Evolutionary conservation across 2,888 invertebrate genomes (phyloP).

Genomic region (Drosophila algonquin): DNA sequence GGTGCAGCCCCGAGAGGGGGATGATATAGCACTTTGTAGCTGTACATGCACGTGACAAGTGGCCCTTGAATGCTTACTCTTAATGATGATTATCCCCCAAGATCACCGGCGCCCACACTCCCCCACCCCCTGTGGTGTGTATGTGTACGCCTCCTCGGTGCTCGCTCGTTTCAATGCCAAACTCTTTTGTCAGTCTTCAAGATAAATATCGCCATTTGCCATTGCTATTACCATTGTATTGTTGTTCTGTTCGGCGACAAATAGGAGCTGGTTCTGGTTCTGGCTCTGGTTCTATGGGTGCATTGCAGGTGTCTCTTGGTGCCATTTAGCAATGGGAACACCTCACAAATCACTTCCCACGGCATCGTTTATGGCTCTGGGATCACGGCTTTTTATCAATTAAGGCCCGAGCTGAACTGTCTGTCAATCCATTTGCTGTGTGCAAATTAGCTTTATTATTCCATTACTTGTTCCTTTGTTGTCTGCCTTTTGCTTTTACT

Average conservation of each 20-base stretch:
- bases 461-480: slow-evolving; percentile 3
- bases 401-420: slow-evolving; percentile 25
- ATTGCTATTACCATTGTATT: slow-evolving; percentile 52
- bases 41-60: slow-evolving; percentile 7
- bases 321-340: slow-evolving; percentile 56
- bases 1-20: slow-evolving; percentile 15
- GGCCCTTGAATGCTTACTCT: slow-evolving; percentile 6
- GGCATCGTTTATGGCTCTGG: slow-evolving; percentile 9
- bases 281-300: slow-evolving; percentile 10
- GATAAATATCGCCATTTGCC: slow-evolving; percentile 48
- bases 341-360: slow-evolving; percentile 48
- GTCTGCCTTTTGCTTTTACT: slow-evolving; percentile 13
- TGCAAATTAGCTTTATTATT: slow-evolving; percentile 37
- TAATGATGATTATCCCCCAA: not conserved
- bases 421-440: slow-evolving; percentile 18
- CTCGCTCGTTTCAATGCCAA: slow-evolving; percentile 41
- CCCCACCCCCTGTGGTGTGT: not conserved
- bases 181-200: slow-evolving; percentile 39
- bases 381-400: slow-evolving; percentile 27
- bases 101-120: not conserved
- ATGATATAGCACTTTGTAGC: slow-evolving; percentile 2
- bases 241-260: slow-evolving; percentile 58
- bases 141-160: not conserved
- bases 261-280: slow-evolving; percentile 35
- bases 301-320: slow-evolving; percentile 65